These are phyloP conservation scores for Lamproptera curius DNA, from an alignment of 2,888 invertebrate species.

Conservation along the genomic window DNA sequence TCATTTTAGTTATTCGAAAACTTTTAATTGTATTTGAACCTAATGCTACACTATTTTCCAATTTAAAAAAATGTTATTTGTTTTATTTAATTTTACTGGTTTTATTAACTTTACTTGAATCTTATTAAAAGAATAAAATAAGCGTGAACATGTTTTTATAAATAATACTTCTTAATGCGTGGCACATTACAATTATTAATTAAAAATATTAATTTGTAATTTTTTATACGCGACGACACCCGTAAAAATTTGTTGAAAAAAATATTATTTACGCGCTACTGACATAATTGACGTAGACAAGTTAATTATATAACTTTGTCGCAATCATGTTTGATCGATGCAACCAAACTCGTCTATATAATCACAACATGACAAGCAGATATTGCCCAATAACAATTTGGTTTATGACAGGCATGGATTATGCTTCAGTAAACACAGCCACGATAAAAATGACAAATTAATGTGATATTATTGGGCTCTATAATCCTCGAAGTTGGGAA, in stretches of 20 bases:
- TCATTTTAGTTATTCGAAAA: not conserved
- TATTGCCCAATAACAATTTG: constrained; percentile 56
- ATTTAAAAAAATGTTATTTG: not conserved
- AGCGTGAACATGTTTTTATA: not conserved
- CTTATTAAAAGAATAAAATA: not conserved
- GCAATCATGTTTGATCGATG: constrained; percentile 7
- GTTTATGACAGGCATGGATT: constrained; percentile 50
- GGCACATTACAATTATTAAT: too few relatives aligned
- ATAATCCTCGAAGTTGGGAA: constrained; percentile 23
- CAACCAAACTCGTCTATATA: not conserved
- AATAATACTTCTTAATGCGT: too few relatives aligned
- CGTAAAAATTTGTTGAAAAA: not conserved
- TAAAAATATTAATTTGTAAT: not conserved
- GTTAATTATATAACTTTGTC: not conserved
- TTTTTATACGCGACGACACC: not conserved
- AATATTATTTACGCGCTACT: not conserved
- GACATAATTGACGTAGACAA: too few relatives aligned
- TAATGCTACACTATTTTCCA: not conserved
- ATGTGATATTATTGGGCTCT: constrained; percentile 37
- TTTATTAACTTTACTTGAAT: too few relatives aligned
- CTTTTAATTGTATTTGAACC: not conserved
- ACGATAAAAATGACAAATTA: constrained; percentile 58
- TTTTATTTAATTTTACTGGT: too few relatives aligned
- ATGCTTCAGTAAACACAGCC: constrained; percentile 47
- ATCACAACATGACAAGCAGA: constrained; percentile 26